Evolutionary conservation across 2,113 vertebrate genomes (phyloP).

Genomic region (Sarotherodon lohbergeri): DNA sequence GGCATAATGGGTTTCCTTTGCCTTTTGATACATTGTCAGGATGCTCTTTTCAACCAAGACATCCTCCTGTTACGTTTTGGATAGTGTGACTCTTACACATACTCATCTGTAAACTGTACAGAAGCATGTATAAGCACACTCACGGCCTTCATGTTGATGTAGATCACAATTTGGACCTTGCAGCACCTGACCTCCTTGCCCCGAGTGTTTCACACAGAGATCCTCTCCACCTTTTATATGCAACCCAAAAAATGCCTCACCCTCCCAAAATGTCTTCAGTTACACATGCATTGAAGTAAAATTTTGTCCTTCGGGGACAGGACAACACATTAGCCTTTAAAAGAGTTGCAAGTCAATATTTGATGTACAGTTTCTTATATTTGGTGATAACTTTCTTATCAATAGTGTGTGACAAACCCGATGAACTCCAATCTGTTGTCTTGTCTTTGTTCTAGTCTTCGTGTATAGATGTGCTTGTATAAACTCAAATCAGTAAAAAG

Average conservation of each 20-base stretch:
- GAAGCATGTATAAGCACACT: background rate
- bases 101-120: background rate
- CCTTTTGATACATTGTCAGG: slow-evolving; percentile 40
- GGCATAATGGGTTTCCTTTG: slow-evolving; percentile 30
- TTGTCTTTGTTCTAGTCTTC: background rate
- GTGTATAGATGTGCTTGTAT: background rate
- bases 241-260: slow-evolving; percentile 24
- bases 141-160: background rate
- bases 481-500: background rate
- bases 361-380: background rate
- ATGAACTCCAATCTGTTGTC: background rate
- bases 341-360: background rate
- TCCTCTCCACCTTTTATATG: slow-evolving; percentile 40
- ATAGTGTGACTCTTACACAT: background rate
- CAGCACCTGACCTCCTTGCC: background rate
- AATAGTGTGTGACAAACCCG: background rate
- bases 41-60: slow-evolving; percentile 39
- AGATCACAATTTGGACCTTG: background rate
- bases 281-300: slow-evolving; percentile 46
- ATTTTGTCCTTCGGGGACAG: slow-evolving; percentile 9
- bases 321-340: background rate
- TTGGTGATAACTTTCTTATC: background rate
- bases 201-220: slow-evolving; percentile 55
- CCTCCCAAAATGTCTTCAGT: slow-evolving; percentile 49
- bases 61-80: slow-evolving; percentile 41